A percentile compares a stretch with the other conserved stretches of the same genome.
phyloP scores from a whole-genome alignment of 2,888 invertebrate species.

The Cheilosia urbana region DNA sequence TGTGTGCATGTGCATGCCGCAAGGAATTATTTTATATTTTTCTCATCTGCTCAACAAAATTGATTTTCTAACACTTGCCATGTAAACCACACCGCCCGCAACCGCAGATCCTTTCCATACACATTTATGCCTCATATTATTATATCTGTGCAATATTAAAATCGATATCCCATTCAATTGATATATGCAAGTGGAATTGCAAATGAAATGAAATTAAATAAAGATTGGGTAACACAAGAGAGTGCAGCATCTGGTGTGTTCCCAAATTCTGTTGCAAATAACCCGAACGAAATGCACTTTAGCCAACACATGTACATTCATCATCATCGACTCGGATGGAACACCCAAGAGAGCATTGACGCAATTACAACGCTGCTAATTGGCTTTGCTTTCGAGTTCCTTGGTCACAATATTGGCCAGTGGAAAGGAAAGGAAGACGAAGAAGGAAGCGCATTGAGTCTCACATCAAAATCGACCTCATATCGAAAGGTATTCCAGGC shows the following conservation, averaged over 20 bases:
- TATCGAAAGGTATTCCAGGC: too few relatives aligned
- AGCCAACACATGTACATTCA: too few relatives aligned
- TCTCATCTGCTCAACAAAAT: slow-evolving; percentile 52
- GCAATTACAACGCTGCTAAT: too few relatives aligned
- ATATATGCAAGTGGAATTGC: background rate
- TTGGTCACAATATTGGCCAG: too few relatives aligned
- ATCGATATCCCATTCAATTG: slow-evolving; percentile 43
- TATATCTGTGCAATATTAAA: slow-evolving; percentile 39
- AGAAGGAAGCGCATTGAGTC: too few relatives aligned
- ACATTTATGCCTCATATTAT: background rate
- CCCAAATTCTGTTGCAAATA: background rate
- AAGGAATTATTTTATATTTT: slow-evolving; percentile 55
- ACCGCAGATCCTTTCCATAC: background rate
- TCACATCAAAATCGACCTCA: too few relatives aligned
- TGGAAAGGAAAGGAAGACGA: too few relatives aligned
- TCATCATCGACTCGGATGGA: too few relatives aligned
- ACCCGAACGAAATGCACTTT: too few relatives aligned
- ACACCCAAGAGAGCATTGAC: too few relatives aligned
- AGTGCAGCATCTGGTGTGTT: background rate
- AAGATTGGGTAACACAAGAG: background rate
- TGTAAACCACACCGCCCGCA: background rate
- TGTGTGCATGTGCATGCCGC: slow-evolving; percentile 39
- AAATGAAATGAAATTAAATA: background rate
- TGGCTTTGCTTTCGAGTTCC: too few relatives aligned
- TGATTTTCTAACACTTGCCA: slow-evolving; percentile 42